Evolutionary conservation across 2,888 invertebrate genomes (phyloP), one percentile per base, ranked within the genome.

Genomic region (Lasius platythorax): DNA sequence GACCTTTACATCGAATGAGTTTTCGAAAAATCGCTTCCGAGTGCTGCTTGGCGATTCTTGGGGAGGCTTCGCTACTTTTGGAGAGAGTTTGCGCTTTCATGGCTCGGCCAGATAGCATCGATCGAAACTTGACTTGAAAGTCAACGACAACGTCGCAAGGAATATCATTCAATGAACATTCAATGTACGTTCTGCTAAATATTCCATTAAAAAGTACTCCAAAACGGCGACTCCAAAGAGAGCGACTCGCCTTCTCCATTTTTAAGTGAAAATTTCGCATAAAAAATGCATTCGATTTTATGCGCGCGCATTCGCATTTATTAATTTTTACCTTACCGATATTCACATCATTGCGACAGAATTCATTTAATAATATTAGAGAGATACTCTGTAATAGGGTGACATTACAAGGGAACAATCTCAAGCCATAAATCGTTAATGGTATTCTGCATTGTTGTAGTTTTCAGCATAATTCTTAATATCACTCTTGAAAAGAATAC

Each of bases 91-190:
- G 70, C 70, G 68, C 70, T 82, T 75, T 78, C 78, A 63, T 46
- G 70, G 56, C 28, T 79, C 63, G 46, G n/a, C 68, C 70, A 78
- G 68, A 75, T 76, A 76, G 67, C 70, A 83, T 83, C 78, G 70
- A 83, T 78, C 63, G 78, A 70, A 61, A 78, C 58, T 78, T 70
- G 61, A 78, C 61, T 76, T 50, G 70, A 78, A 78, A 83, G 78
- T 83, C 74, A 68, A 75, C 76, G 56, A 40, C 56, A 68, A 46
- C 76, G 61, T 61, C 58, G 33, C n/a, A 8, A 76, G 28, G 40
- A 75, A 67, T 61, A 61, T 83, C 58, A 37, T 37, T 76, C 67
- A 58, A 79, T 70, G 46, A 79, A 70, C 37, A 72, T 37, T 28
- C 79, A 58, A 40, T 67, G 56, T 56, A 67, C 53, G 43, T 43